phyloP scores from a whole-genome alignment of 2,113 vertebrate genomes.

The Alethe castanea region DNA sequence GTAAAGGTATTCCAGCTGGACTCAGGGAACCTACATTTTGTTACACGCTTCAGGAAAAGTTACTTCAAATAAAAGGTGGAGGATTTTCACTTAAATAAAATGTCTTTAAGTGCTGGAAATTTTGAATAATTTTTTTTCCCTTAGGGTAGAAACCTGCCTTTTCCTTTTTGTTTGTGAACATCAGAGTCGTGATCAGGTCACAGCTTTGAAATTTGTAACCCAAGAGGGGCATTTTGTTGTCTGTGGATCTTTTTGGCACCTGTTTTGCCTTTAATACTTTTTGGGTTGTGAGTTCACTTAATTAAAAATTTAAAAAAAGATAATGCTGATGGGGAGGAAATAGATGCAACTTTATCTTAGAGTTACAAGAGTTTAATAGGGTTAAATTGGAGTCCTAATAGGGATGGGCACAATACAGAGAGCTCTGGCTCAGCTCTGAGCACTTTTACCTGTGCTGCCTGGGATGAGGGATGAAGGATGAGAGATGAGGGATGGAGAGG shows the following conservation, averaged over 20 bases:
- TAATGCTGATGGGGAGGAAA: background rate
- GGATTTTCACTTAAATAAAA: background rate
- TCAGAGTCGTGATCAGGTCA: background rate
- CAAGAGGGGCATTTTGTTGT: background rate
- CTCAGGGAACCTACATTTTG: background rate
- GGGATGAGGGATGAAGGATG: background rate
- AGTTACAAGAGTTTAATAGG: background rate
- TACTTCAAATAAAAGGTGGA: background rate
- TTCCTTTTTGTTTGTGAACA: background rate
- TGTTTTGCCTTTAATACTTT: background rate
- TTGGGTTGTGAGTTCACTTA: too few species aligned
- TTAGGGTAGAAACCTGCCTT: background rate
- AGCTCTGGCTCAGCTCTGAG: background rate
- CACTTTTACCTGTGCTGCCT: fast-evolving
- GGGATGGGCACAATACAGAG: too few species aligned
- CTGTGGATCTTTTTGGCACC: background rate
- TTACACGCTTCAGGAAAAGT: background rate
- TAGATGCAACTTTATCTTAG: background rate
- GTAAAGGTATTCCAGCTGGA: background rate
- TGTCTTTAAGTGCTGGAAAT: background rate
- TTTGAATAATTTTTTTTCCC: background rate
- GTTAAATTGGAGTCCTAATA: background rate
- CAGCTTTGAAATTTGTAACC: background rate
- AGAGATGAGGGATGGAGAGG: too few species aligned
- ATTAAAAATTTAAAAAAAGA: background rate